A percentile compares a stretch with the other conserved stretches of the same genome.
phyloP scores from a whole-genome alignment of 2,797 vertebrate species.

The Hafferia zeledoni region DNA sequence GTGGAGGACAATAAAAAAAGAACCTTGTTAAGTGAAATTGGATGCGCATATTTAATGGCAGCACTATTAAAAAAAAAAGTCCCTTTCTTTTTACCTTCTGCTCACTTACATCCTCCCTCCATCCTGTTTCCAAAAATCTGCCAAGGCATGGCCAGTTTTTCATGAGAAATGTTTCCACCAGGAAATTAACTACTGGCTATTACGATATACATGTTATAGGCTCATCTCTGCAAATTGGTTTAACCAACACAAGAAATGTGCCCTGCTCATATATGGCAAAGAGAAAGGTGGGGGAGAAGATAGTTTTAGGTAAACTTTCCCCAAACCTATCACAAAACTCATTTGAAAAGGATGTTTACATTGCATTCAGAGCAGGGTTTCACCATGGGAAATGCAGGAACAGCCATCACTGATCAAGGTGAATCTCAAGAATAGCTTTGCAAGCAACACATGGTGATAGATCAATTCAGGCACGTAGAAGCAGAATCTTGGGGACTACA shows the following conservation, averaged over 20 bases:
- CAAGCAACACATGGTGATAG: not conserved
- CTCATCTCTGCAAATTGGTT: not conserved
- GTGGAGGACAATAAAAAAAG: not conserved
- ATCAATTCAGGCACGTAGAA: not conserved
- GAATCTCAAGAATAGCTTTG: not conserved
- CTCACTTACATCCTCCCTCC: not conserved
- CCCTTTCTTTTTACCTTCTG: not conserved
- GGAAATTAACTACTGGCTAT: not conserved
- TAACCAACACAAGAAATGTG: not conserved
- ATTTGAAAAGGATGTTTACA: not conserved
- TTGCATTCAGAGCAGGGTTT: not conserved
- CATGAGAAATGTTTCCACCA: not conserved
- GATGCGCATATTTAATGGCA: not conserved
- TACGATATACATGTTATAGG: not conserved
- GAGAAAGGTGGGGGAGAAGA: not conserved
- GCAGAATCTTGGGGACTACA: not conserved
- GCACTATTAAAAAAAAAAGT: not conserved
- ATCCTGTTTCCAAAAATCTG: not conserved
- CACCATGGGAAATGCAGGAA: not conserved
- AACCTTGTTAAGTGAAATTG: not conserved
- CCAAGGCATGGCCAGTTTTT: not conserved
- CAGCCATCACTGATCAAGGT: not conserved
- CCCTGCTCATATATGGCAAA: rapidly evolving
- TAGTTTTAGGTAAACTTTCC: not conserved
- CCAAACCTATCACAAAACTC: not conserved